Evolutionary conservation across 2,113 vertebrate species (phyloP).

Genomic region (Prunella himalayana): DNA sequence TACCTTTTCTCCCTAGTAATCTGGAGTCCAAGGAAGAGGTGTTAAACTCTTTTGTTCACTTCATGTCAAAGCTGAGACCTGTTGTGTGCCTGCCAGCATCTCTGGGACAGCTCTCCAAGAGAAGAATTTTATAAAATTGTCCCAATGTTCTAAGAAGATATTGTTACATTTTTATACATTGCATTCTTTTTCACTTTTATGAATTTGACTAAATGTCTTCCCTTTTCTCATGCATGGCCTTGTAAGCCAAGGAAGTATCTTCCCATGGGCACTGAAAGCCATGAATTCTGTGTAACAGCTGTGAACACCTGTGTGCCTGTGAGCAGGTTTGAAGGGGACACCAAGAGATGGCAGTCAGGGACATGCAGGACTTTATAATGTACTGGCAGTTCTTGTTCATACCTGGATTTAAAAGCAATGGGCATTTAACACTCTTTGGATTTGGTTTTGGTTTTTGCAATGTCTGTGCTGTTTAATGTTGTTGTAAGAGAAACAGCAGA

Average conservation of each 20-base stretch:
- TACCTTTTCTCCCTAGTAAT: background rate
- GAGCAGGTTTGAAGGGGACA: background rate
- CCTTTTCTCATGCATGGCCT: background rate
- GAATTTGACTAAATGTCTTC: background rate
- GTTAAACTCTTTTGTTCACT: background rate
- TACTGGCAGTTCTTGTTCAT: background rate
- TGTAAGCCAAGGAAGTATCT: background rate
- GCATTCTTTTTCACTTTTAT: background rate
- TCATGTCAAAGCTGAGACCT: background rate
- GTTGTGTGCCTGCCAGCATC: background rate
- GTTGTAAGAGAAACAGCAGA: background rate
- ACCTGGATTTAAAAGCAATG: background rate
- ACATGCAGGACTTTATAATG: background rate
- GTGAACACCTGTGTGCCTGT: background rate
- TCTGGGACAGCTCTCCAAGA: background rate
- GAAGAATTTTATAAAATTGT: background rate
- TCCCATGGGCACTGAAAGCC: background rate
- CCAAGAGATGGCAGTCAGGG: background rate
- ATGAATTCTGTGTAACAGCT: background rate
- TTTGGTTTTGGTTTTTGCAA: background rate
- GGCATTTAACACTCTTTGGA: background rate
- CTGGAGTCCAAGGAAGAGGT: background rate
- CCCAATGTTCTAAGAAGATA: background rate
- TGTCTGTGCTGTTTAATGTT: background rate
- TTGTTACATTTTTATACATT: background rate